Base-by-base conservation (phyloP, 2,888 invertebrate genomes). In the Parnassius smintheus region DNA sequence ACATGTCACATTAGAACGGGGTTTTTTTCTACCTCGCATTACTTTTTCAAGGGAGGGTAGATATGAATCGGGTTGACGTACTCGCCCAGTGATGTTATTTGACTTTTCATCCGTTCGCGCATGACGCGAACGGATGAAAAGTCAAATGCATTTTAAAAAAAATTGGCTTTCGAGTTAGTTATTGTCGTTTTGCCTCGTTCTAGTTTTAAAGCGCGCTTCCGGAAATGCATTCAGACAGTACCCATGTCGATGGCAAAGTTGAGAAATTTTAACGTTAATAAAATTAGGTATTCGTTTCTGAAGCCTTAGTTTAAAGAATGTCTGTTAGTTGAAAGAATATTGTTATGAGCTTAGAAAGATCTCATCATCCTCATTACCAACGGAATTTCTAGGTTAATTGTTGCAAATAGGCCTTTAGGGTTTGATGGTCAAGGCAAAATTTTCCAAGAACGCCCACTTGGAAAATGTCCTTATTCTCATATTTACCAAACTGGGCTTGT, bases 71-170 rank as follows among this genome's bases (percentile, higher is more conserved):
- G 67, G 75, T 75, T 77, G 76, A 73, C 79, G 76, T 76, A 77
- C 76, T 70, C 75, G 53, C 35, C 46, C 63, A 54, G 46, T 59
- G 71, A 76, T 73, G 77, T 78, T 86, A 80, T 76, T 77, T 81
- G 78, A 81, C 78, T 79, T 85, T 84, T 77, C 81, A 78, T 75
- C 71, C 76, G 75, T 74, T 73, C 71, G 65, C 75, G 76, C n/a
- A n/a, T n/a, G n/a, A n/a, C n/a, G n/a, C n/a, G n/a, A n/a, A n/a
- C n/a, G n/a, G n/a, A n/a, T n/a, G n/a, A n/a, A n/a, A n/a, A n/a
- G n/a, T 75, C 80, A 76, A n/a, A n/a, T 81, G 78, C 80, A 82
- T 83, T 55, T 82, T 62, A 76, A 80, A 86, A 83, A 18, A 86
- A 84, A 82, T 71, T 79, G 76, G 76, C 79, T 82, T 82, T 82